Evolutionary conservation across 2,113 vertebrate species (phyloP).

Genomic region (Mobula birostris): DNA sequence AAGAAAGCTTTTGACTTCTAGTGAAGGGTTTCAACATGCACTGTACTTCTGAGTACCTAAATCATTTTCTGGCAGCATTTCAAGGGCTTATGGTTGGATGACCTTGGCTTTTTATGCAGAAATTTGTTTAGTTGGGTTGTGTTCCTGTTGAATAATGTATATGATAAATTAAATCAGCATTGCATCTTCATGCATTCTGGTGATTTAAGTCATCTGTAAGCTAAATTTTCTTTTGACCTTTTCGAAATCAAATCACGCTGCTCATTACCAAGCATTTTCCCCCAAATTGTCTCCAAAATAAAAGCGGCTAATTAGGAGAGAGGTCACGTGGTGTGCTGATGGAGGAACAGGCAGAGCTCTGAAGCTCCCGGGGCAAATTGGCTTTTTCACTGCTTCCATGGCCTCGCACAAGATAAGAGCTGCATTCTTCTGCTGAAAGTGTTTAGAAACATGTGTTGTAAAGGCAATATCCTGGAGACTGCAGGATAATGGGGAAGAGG

Average conservation of each 20-base stretch:
- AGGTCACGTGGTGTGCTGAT: conserved; percentile 21
- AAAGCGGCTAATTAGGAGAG: conserved; percentile 30
- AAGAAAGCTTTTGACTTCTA: neutral
- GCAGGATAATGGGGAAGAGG: neutral
- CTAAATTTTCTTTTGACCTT: conserved; percentile 24
- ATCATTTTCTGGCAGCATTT: neutral
- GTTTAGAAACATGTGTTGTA: neutral
- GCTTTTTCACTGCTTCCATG: neutral
- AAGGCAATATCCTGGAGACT: neutral
- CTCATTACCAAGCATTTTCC: conserved; percentile 29
- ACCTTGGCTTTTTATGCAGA: conserved; percentile 16
- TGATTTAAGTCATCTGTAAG: conserved; percentile 32
- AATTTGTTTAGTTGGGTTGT: conserved; percentile 16
- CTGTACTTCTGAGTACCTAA: neutral
- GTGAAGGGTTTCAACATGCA: neutral
- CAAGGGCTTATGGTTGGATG: conserved; percentile 7
- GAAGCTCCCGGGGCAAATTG: conserved; percentile 10
- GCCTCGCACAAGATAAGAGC: conserved; percentile 3
- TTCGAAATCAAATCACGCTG: conserved; percentile 28
- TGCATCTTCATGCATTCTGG: conserved; percentile 12
- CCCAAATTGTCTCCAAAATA: conserved; percentile 30
- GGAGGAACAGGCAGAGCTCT: neutral
- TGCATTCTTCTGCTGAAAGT: conserved; percentile 15
- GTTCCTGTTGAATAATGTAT: conserved; percentile 30
- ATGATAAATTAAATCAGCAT: conserved; percentile 27